These are phyloP conservation scores for Nebria brevicollis DNA, from an alignment of 2,888 invertebrate species.

Conservation along the genomic window DNA sequence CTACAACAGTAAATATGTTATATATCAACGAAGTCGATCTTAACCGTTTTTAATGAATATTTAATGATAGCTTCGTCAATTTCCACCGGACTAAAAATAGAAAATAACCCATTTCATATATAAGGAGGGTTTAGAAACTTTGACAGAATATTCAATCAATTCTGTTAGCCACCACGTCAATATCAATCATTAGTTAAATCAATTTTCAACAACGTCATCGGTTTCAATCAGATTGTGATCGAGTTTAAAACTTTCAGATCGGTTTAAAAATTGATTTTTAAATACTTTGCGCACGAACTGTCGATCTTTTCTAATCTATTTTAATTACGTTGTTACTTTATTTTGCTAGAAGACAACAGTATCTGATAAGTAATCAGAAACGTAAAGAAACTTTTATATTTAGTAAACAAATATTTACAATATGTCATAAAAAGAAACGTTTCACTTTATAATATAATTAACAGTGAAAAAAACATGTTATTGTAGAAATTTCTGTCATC, in stretches of 20 bases:
- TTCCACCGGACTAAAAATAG: conserved; percentile 11
- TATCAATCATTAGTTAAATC: conserved; percentile 45
- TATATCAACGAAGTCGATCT: background rate
- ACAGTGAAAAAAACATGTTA: too few relatives aligned
- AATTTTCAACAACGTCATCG: conserved; percentile 46
- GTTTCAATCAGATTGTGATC: conserved; percentile 32
- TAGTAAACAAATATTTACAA: too few relatives aligned
- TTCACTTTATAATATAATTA: too few relatives aligned
- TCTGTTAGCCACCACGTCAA: conserved; percentile 27
- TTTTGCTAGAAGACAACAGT: background rate
- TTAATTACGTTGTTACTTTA: background rate
- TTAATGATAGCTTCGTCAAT: conserved; percentile 11
- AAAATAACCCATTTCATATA: conserved; percentile 7
- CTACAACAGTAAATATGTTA: background rate
- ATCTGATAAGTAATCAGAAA: too few relatives aligned
- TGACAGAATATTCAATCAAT: conserved; percentile 44
- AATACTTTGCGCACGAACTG: background rate
- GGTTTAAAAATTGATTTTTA: background rate
- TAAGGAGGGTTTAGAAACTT: conserved; percentile 35
- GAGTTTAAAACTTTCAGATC: background rate
- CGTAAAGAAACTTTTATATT: too few relatives aligned
- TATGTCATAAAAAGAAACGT: too few relatives aligned
- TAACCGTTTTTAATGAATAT: conserved; percentile 4
- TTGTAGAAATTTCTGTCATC: too few relatives aligned
- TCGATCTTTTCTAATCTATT: background rate